Conservation (phyloP, 2,888 invertebrate genomes). For the Dermolepida albohirtum region DNA sequence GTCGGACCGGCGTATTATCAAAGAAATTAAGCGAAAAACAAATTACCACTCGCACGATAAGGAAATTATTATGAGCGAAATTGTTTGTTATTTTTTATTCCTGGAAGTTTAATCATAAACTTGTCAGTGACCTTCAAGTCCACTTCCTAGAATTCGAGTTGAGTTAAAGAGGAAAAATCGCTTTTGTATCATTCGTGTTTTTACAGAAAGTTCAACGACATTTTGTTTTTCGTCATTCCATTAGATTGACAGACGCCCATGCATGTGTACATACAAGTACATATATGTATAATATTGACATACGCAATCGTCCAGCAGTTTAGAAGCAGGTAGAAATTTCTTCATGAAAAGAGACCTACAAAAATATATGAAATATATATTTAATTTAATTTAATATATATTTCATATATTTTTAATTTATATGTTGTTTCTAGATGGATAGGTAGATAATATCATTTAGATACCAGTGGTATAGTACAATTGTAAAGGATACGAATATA, state of each 20-base stretch:
- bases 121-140: slow-evolving; percentile 35
- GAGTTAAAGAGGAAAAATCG: slow-evolving; percentile 32
- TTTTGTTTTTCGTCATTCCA: slow-evolving; percentile 13
- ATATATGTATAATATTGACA: no score
- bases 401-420: no score
- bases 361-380: no score
- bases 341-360: no score
- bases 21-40: slow-evolving; percentile 35
- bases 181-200: slow-evolving; percentile 32
- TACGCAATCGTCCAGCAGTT: no score
- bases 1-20: slow-evolving; percentile 21
- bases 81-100: slow-evolving; percentile 38
- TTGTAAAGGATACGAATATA: no score
- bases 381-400: no score
- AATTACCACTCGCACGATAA: slow-evolving; percentile 30
- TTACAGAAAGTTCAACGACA: slow-evolving; percentile 30
- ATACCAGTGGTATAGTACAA: no score
- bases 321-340: no score
- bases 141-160: slow-evolving; percentile 29
- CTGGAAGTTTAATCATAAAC: slow-evolving; percentile 35
- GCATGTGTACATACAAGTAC: no score
- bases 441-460: no score
- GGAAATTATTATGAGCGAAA: slow-evolving; percentile 33
- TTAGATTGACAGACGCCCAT: background rate
- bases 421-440: no score